Evolutionary conservation across 2,113 vertebrate species (phyloP).

Genomic region (Hyaena hyaena): DNA sequence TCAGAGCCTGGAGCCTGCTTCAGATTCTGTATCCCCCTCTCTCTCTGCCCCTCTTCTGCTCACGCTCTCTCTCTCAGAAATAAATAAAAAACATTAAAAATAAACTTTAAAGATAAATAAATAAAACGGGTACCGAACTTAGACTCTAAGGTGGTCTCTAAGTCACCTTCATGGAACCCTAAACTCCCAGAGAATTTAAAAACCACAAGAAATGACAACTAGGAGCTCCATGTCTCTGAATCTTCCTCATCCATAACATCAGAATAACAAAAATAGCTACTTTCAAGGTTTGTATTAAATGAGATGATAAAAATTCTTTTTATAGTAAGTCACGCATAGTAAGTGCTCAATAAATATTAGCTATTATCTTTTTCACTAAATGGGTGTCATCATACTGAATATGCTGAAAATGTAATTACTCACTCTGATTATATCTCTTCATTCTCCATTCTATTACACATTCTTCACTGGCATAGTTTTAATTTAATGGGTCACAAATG

Average conservation of each 20-base stretch:
- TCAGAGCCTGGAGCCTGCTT: no score
- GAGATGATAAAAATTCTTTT: background rate
- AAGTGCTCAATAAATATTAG: slow-evolving; percentile 29
- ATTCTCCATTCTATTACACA: slow-evolving; percentile 27
- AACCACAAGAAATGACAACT: background rate
- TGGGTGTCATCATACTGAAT: background rate
- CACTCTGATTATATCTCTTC: slow-evolving; percentile 35
- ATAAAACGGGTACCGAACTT: background rate
- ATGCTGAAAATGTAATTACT: background rate
- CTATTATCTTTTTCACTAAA: slow-evolving; percentile 9
- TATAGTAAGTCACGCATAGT: background rate
- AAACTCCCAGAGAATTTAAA: background rate
- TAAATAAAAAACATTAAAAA: no score
- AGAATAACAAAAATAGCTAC: background rate
- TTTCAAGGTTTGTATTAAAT: background rate
- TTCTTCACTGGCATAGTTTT: slow-evolving; percentile 20
- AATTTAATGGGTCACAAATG: slow-evolving; percentile 36
- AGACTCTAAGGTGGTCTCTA: background rate
- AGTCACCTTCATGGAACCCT: background rate
- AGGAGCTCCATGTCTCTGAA: background rate
- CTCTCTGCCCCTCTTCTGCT: no score
- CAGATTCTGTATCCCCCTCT: no score
- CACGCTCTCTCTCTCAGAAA: no score
- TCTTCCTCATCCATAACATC: background rate
- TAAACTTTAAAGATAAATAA: no score